A percentile compares a stretch with the other conserved stretches of the same genome.
Conservation (phyloP, 2,797 vertebrate genomes). For the Urocyon cinereoargenteus region DNA sequence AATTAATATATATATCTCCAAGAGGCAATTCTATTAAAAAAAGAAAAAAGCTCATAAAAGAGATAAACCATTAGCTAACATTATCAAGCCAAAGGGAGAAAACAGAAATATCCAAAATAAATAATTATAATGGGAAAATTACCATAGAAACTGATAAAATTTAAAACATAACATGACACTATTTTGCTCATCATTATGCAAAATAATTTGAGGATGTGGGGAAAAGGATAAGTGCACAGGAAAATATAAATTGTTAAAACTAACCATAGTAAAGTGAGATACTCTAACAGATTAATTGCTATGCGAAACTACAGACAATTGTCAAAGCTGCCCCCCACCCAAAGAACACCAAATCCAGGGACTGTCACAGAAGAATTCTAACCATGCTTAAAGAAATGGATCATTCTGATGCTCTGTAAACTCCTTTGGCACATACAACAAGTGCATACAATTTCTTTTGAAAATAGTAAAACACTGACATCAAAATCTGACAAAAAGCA, state of each 20-base stretch:
- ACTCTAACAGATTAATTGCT: background rate
- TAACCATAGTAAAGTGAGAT: background rate
- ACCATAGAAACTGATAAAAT: conserved; percentile 37
- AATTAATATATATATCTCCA: conserved; percentile 19
- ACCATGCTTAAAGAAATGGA: background rate
- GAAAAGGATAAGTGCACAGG: background rate
- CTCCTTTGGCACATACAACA: background rate
- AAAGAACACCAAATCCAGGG: background rate
- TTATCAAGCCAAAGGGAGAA: conserved; percentile 39
- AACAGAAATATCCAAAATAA: conserved; percentile 47
- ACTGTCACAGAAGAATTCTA: conserved; percentile 16
- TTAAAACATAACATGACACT: conserved; percentile 31
- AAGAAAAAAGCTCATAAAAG: conserved; percentile 49
- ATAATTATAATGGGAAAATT: conserved; percentile 40
- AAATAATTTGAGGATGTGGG: background rate
- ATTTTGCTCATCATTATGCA: conserved; percentile 2
- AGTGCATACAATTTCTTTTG: background rate
- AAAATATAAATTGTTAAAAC: conserved; percentile 48
- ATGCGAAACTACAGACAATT: background rate
- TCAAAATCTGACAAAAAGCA: conserved; percentile 18
- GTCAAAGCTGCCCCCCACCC: background rate
- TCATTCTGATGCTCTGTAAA: background rate
- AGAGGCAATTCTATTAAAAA: conserved; percentile 6
- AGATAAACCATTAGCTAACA: conserved; percentile 56
- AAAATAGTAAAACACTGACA: background rate